Base-by-base conservation (phyloP, 2,113 vertebrate species). In the Tringa solitaria region DNA sequence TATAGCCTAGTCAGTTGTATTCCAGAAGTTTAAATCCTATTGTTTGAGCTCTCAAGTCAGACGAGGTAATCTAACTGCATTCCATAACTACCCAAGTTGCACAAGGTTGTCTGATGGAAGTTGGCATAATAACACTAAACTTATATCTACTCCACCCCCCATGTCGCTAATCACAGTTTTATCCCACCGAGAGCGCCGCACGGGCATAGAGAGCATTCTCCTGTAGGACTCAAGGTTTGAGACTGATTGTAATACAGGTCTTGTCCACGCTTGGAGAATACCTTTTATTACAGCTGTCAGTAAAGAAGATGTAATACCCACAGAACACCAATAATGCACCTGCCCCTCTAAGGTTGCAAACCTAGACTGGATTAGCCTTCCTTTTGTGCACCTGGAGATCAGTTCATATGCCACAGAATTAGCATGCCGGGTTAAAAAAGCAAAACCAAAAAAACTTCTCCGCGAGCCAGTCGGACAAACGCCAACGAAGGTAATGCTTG, bases 141-240 rank as follows among this genome's bases (percentile, higher is more conserved):
- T 86, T 74, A 20, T n/a, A 87, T 75, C 76, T 37, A 89, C 89
- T 86, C 88, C 94, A 89, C 88, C 92, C 64, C 89, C 76, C 56
- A 50, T 3, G 1, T 82, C 72, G 63, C 59, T 93, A 53, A 82
- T 76, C 68, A n/a, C 65, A 75, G 35, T 53, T 86, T 89, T 88
- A 81, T 78, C 60, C 86, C 76, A 64, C 56, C 0, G 14, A 81
- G 76, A 84, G 60, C 54, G 70, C 90, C 0, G 4, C 2, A 1
- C 41, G 67, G 74, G 57, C 87, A 89, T 3, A 85, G 88, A n/a
- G n/a, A 90, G 57, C 19, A 4, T 76, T 94, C 53, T 84, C 53
- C 85, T 28, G 28, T 64, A 33, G 57, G 48, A 91, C 87, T 68
- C 69, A 27, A 27, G 56, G 43, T 80, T 48, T 77, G 72, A 67